Percentiles rank a stretch among this genome's conserved stretches.
These are phyloP conservation scores for Calameuta filiformis DNA, from an alignment of 2,888 invertebrate species.

Conservation along the genomic window DNA sequence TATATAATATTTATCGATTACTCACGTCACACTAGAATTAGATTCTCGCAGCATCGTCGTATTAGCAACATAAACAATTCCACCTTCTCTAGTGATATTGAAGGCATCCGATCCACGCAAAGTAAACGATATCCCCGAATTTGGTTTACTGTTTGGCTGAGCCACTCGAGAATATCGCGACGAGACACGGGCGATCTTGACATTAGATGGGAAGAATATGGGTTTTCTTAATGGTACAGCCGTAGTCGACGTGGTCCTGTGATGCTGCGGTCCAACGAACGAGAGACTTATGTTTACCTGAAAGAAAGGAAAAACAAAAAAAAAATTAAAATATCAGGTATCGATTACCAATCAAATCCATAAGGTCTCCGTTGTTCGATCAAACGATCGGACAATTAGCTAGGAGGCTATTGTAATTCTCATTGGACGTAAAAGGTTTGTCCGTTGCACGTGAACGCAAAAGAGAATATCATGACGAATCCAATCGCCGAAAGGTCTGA, in stretches of 20 bases:
- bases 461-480: too few species aligned
- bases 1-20: neutral
- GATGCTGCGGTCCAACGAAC: constrained; percentile 55
- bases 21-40: constrained; percentile 63
- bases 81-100: constrained; percentile 68
- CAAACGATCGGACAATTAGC: too few species aligned
- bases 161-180: constrained; percentile 48
- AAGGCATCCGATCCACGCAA: constrained; percentile 63
- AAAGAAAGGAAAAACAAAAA: constrained; percentile 4
- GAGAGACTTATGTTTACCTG: constrained; percentile 56
- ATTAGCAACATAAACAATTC: constrained; percentile 71
- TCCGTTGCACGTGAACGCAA: too few species aligned
- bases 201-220: constrained; percentile 44
- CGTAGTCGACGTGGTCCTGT: constrained; percentile 45
- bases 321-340: neutral
- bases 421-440: too few species aligned
- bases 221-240: constrained; percentile 36
- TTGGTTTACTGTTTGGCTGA: constrained; percentile 44
- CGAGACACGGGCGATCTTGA: constrained; percentile 43
- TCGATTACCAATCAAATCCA: constrained; percentile 9
- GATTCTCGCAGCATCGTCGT: constrained; percentile 64
- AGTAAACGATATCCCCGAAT: constrained; percentile 37
- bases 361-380: constrained; percentile 46
- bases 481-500: too few species aligned
- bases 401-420: too few species aligned